Percentiles rank a stretch among this genome's conserved stretches.
Conservation (phyloP, 2,113 vertebrate genomes). For the Neodontobutis hainanensis region DNA sequence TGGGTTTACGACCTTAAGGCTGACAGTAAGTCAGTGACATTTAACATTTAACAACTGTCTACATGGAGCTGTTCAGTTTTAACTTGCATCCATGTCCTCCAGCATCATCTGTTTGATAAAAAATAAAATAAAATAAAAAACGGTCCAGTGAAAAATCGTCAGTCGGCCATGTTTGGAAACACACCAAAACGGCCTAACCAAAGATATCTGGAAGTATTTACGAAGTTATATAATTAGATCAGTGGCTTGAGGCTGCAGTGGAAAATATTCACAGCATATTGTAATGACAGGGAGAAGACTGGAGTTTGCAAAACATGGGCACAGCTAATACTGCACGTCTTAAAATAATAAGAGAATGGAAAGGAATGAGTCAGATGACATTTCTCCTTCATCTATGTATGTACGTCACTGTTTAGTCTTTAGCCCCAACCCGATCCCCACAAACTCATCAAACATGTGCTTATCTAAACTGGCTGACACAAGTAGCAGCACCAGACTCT, state of each 20-base stretch:
- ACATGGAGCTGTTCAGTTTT: slow-evolving; percentile 19
- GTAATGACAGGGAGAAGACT: slow-evolving; percentile 60
- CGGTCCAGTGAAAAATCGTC: slow-evolving; percentile 29
- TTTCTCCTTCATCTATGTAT: slow-evolving; percentile 46
- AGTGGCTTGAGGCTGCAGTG: slow-evolving; percentile 60
- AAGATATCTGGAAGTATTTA: slow-evolving; percentile 71
- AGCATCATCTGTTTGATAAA: slow-evolving; percentile 16
- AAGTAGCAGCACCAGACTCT: slow-evolving; percentile 24
- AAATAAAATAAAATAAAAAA: slow-evolving; percentile 48
- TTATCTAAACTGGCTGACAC: slow-evolving; percentile 53
- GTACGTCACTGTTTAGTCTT: slow-evolving; percentile 59
- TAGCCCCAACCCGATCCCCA: slow-evolving; percentile 49
- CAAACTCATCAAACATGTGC: slow-evolving; percentile 53
- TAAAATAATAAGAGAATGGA: slow-evolving; percentile 52
- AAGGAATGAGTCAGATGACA: slow-evolving; percentile 27
- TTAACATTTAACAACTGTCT: background rate
- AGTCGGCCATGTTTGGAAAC: slow-evolving; percentile 31
- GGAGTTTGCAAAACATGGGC: slow-evolving; percentile 26
- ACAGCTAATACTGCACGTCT: slow-evolving; percentile 43
- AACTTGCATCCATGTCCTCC: background rate
- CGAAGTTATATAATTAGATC: slow-evolving; percentile 66
- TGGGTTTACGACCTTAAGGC: background rate
- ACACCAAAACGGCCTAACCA: slow-evolving; percentile 32
- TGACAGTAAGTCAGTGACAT: background rate
- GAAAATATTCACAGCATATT: slow-evolving; percentile 61